Percentiles rank a stretch among this genome's conserved stretches.
These are phyloP conservation scores for Psephotus haematonotus DNA, from an alignment of 2,113 vertebrate genomes.

Conservation along the genomic window DNA sequence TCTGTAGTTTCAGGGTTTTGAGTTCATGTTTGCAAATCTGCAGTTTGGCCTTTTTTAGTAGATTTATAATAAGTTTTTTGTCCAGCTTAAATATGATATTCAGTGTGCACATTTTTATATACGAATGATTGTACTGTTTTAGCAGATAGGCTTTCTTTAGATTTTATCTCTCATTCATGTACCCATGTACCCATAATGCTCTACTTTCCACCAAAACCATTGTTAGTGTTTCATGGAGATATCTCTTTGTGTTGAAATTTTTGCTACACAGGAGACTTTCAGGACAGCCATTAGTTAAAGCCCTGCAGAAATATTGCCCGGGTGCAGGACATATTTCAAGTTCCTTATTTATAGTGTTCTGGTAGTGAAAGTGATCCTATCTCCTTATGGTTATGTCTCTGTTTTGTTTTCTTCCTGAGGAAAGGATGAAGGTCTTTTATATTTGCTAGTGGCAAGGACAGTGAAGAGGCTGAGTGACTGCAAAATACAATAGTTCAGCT, in stretches of 20 bases:
- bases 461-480: neutral
- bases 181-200: neutral
- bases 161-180: neutral
- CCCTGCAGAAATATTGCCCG: neutral
- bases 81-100: neutral
- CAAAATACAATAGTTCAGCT: neutral
- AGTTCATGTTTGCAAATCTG: constrained; percentile 16
- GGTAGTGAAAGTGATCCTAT: neutral
- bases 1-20: neutral
- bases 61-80: neutral
- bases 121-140: neutral
- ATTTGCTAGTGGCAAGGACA: neutral
- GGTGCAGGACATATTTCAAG: neutral
- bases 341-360: neutral
- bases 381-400: neutral
- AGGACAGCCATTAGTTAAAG: neutral
- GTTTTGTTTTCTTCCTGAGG: neutral
- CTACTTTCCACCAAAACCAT: neutral
- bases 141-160: neutral
- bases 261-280: neutral
- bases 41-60: neutral
- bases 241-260: neutral
- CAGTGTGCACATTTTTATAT: neutral
- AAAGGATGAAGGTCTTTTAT: neutral
- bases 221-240: neutral